Percentiles rank a stretch among this genome's conserved stretches.
Conservation (phyloP, 2,797 vertebrate genomes). For the Scomberomorus guttatus region DNA sequence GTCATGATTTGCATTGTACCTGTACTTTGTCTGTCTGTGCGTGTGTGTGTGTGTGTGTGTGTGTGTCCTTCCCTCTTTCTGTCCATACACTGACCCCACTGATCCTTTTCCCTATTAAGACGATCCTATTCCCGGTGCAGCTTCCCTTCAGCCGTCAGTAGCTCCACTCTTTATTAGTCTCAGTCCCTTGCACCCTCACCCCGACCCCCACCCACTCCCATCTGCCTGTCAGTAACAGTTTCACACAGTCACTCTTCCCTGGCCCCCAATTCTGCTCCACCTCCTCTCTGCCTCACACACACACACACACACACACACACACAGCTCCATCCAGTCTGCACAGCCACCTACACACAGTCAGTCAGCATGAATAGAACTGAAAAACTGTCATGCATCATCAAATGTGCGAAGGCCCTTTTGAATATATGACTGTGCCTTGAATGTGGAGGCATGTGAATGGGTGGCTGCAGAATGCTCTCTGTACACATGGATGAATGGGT, state of each 20-base stretch:
- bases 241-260: conserved; percentile 71
- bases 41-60: background rate
- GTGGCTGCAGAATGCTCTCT: conserved; percentile 44
- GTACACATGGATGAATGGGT: conserved; percentile 66
- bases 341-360: conserved; percentile 66
- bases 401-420: conserved; percentile 73
- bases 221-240: conserved; percentile 73
- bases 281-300: conserved; percentile 48
- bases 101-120: conserved; percentile 47
- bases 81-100: conserved; percentile 18
- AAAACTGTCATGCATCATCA: conserved; percentile 79
- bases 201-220: conserved; percentile 33
- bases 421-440: conserved; percentile 73
- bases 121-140: conserved; percentile 30
- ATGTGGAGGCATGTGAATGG: conserved; percentile 73
- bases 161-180: conserved; percentile 58
- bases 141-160: conserved; percentile 43
- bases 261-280: conserved; percentile 59
- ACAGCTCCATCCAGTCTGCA: conserved; percentile 66
- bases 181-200: conserved; percentile 52
- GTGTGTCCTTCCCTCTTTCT: background rate
- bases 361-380: conserved; percentile 72
- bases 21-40: background rate
- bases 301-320: conserved; percentile 44
- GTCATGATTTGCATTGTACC: conserved; percentile 20